Percentiles rank a stretch among this genome's conserved stretches.
Evolutionary conservation across 2,113 vertebrate species (phyloP).

Genomic region (Sinocyclocheilus anshuiensis): DNA sequence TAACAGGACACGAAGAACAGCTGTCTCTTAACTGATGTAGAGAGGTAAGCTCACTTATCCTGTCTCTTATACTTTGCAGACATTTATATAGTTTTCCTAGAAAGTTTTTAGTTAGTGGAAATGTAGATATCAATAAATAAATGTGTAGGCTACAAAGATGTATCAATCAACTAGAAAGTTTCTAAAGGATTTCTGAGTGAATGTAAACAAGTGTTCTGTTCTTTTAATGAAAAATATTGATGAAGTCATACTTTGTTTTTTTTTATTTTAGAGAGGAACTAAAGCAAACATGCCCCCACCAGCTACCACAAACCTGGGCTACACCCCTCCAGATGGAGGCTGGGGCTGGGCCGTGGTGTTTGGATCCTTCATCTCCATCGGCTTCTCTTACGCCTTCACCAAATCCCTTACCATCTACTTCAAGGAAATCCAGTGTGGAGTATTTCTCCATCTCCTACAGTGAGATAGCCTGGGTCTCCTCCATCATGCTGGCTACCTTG

Average conservation of each 20-base stretch:
- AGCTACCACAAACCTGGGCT: constrained; percentile 57
- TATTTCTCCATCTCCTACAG: constrained; percentile 85
- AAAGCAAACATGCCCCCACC: constrained; percentile 69
- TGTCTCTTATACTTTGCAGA: neutral
- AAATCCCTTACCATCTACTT: constrained; percentile 84
- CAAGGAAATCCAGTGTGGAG: constrained; percentile 82
- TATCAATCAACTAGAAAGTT: neutral
- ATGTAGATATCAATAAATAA: neutral
- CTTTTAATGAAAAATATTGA: neutral
- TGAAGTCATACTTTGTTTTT: neutral
- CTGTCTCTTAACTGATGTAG: neutral
- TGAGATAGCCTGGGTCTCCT: constrained; percentile 81
- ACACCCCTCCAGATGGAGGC: constrained; percentile 79
- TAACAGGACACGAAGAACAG: neutral
- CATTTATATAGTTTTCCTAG: neutral
- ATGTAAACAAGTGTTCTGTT: neutral
- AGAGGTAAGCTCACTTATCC: constrained; percentile 52
- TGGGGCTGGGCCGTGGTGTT: constrained; percentile 80
- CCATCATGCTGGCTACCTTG: constrained; percentile 80
- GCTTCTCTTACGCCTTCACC: constrained; percentile 84
- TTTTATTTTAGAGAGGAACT: constrained; percentile 39
- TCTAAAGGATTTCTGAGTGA: neutral
- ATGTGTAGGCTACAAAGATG: neutral
- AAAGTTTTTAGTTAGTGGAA: neutral
- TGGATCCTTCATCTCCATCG: constrained; percentile 78